A percentile compares a stretch with the other conserved stretches of the same genome.
Conservation (phyloP, 2,888 invertebrate species). For the Ligdia adustata region DNA sequence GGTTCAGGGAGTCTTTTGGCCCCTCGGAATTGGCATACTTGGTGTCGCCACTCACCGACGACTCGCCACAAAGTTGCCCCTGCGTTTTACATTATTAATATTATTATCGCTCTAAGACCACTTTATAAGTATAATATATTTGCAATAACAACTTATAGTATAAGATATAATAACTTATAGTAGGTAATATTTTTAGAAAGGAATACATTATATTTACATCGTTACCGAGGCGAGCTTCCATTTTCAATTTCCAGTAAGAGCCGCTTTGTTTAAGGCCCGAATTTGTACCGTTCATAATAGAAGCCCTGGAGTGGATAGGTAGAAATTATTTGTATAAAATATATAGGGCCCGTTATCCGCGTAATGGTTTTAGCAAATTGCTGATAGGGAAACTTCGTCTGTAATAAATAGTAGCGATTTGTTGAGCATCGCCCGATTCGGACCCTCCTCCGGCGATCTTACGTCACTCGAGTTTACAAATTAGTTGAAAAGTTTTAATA, state of each 20-base stretch:
- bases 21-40: too few relatives aligned
- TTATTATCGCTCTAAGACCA: too few relatives aligned
- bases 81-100: too few relatives aligned
- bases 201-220: too few relatives aligned
- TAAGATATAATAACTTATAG: too few relatives aligned
- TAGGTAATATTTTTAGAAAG: too few relatives aligned
- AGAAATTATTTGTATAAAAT: conserved; percentile 36
- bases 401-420: conserved; percentile 71
- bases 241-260: conserved; percentile 21
- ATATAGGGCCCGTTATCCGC: conserved; percentile 53
- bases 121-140: too few relatives aligned
- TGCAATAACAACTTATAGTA: too few relatives aligned
- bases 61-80: too few relatives aligned
- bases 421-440: conserved; percentile 47
- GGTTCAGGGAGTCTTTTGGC: too few relatives aligned
- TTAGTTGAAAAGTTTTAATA: conserved; percentile 43
- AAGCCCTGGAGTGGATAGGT: conserved; percentile 24
- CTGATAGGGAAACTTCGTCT: conserved; percentile 68
- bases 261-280: not conserved
- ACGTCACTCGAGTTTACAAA: conserved; percentile 33
- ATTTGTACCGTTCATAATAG: conserved; percentile 21
- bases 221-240: not conserved
- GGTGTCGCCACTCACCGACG: too few relatives aligned
- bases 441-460: conserved; percentile 45
- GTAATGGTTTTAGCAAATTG: conserved; percentile 68